phyloP scores from a whole-genome alignment of 2,113 vertebrate species.

The Ictidomys tridecemlineatus region DNA sequence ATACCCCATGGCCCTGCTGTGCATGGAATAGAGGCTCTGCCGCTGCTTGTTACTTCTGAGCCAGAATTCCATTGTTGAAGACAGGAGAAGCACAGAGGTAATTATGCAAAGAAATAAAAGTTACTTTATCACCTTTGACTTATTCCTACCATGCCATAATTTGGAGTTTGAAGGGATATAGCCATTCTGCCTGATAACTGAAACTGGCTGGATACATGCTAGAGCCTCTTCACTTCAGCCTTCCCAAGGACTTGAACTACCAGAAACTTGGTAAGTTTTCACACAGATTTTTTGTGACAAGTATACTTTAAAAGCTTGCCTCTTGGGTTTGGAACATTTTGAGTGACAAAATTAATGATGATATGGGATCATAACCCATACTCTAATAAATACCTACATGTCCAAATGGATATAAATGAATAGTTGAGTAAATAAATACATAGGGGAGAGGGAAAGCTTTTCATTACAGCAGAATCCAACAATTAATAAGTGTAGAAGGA shows the following conservation, averaged over 20 bases:
- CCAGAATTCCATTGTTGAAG: not conserved
- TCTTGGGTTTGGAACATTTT: not conserved
- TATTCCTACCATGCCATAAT: not conserved
- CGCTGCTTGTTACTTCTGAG: not conserved
- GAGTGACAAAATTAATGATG: conserved; percentile 17
- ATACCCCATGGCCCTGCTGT: not conserved
- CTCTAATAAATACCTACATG: not conserved
- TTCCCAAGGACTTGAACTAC: not conserved
- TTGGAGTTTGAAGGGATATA: not conserved
- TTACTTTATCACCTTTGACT: not conserved
- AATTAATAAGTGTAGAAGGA: conserved; percentile 20
- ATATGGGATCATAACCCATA: not conserved
- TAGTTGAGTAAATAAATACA: not conserved
- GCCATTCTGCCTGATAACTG: not conserved
- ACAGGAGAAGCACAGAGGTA: not conserved
- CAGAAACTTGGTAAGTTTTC: not conserved
- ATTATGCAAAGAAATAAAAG: not conserved
- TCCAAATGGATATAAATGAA: not conserved
- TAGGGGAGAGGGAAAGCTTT: not conserved
- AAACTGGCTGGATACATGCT: not conserved
- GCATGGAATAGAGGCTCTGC: too few relatives aligned
- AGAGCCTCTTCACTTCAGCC: not conserved
- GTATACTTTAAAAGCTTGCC: not conserved
- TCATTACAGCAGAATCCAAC: not conserved
- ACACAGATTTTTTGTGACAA: not conserved